These are phyloP conservation scores for Erannis defoliaria DNA, from an alignment of 2,888 invertebrate genomes.

Conservation along the genomic window DNA sequence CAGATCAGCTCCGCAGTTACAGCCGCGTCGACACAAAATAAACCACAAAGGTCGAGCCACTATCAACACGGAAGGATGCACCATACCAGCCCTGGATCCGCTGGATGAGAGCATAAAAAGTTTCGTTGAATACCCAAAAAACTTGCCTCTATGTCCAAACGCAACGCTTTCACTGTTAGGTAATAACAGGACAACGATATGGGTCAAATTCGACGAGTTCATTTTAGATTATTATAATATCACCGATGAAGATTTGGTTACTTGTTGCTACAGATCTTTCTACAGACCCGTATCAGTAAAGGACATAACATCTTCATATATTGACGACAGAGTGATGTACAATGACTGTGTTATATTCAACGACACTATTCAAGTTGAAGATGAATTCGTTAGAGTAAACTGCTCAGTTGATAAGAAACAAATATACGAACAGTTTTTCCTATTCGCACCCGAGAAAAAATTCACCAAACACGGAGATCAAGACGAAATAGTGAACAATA, in stretches of 20 bases:
- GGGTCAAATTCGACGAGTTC: slow-evolving; percentile 65
- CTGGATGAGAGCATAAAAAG: slow-evolving; percentile 79
- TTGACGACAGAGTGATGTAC: slow-evolving; percentile 73
- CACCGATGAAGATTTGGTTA: slow-evolving; percentile 61
- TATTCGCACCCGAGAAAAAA: slow-evolving; percentile 82
- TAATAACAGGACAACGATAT: slow-evolving; percentile 84
- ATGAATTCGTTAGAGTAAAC: slow-evolving; percentile 89
- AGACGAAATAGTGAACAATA: slow-evolving; percentile 37
- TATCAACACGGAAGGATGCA: slow-evolving; percentile 87
- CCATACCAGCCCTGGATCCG: slow-evolving; percentile 87
- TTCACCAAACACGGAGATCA: slow-evolving; percentile 38
- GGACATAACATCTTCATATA: slow-evolving; percentile 32
- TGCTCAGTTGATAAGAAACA: slow-evolving; percentile 75
- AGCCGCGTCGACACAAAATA: slow-evolving; percentile 10
- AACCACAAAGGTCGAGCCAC: slow-evolving; percentile 57
- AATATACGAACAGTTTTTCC: slow-evolving; percentile 88
- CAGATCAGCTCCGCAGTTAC: not conserved
- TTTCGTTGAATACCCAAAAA: slow-evolving; percentile 34
- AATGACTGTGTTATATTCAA: slow-evolving; percentile 75
- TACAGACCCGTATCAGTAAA: slow-evolving; percentile 35
- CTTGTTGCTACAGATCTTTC: slow-evolving; percentile 87
- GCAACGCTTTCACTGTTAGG: slow-evolving; percentile 64
- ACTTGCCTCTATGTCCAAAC: slow-evolving; percentile 32
- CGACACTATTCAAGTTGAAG: slow-evolving; percentile 62
- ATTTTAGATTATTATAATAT: slow-evolving; percentile 79